phyloP scores from a whole-genome alignment of 2,888 invertebrate species.

The Hemistola chrysoprasaria region DNA sequence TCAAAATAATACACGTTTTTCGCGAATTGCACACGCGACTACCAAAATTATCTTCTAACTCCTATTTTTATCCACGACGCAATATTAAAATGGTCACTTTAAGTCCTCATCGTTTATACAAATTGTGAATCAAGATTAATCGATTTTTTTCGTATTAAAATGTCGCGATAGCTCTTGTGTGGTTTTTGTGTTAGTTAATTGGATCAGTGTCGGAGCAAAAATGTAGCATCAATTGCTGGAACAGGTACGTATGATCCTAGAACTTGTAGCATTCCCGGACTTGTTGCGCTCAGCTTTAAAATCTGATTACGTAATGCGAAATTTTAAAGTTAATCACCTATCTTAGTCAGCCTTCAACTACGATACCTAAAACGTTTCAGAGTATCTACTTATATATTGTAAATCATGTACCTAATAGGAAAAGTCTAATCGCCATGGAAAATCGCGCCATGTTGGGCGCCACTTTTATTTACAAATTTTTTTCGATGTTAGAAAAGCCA shows the following conservation, averaged over 20 bases:
- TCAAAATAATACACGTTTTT: conserved; percentile 67
- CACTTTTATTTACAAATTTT: no score
- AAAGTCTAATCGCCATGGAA: no score
- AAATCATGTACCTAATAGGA: no score
- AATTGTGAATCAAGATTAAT: conserved; percentile 22
- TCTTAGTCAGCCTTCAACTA: conserved; percentile 1
- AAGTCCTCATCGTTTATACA: conserved; percentile 14
- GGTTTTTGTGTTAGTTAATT: conserved; percentile 47
- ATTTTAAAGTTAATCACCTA: conserved; percentile 32
- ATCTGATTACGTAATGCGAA: conserved; percentile 63
- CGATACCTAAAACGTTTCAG: no score
- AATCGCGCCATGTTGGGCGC: no score
- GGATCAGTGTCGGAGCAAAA: conserved; percentile 48
- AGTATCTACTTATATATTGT: no score
- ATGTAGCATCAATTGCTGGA: conserved; percentile 55
- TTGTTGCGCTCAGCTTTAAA: conserved; percentile 65
- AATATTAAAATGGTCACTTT: conserved; percentile 9
- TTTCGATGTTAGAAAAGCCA: no score
- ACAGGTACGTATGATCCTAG: conserved; percentile 48
- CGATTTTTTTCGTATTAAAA: conserved; percentile 34
- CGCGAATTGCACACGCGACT: conserved; percentile 49
- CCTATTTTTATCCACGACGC: conserved; percentile 2
- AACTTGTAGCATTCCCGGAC: conserved; percentile 66
- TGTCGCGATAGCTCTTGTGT: conserved; percentile 39
- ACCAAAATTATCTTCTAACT: conserved; percentile 20